phyloP scores from a whole-genome alignment of 2,888 invertebrate species.

The Pyrrhosoma nymphula region DNA sequence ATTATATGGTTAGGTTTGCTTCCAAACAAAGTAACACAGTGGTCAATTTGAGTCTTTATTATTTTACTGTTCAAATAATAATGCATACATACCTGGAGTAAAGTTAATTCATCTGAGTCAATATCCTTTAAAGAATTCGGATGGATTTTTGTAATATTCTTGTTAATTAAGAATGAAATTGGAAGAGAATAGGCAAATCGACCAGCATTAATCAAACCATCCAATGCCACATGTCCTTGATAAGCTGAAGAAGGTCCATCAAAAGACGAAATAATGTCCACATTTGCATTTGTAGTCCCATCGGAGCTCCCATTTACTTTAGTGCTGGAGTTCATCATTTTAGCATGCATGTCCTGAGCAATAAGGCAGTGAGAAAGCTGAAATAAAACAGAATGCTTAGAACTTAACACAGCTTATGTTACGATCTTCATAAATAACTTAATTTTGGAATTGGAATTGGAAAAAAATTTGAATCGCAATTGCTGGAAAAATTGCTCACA shows the following conservation, averaged over 20 bases:
- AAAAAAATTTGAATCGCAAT: too few species aligned
- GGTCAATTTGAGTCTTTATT: too few species aligned
- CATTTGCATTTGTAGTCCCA: background rate
- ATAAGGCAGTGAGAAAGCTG: conserved; percentile 52
- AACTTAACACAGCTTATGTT: too few species aligned
- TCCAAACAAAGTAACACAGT: too few species aligned
- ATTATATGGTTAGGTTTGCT: too few species aligned
- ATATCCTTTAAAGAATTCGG: background rate
- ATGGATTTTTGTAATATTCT: background rate
- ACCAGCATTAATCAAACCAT: conserved; percentile 12
- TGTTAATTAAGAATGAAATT: background rate
- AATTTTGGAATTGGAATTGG: too few species aligned
- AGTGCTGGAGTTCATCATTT: background rate
- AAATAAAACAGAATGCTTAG: background rate
- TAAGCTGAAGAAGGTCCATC: background rate
- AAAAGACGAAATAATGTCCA: background rate
- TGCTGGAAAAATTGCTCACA: too few species aligned
- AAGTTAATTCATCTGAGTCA: background rate
- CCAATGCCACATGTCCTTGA: background rate
- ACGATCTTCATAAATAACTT: too few species aligned
- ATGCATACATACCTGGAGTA: background rate
- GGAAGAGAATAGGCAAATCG: conserved; percentile 24
- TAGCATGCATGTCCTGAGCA: background rate
- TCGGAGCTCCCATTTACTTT: background rate
- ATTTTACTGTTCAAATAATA: background rate